phyloP scores from a whole-genome alignment of 1,140 invertebrate species.

The Apis florea region DNA sequence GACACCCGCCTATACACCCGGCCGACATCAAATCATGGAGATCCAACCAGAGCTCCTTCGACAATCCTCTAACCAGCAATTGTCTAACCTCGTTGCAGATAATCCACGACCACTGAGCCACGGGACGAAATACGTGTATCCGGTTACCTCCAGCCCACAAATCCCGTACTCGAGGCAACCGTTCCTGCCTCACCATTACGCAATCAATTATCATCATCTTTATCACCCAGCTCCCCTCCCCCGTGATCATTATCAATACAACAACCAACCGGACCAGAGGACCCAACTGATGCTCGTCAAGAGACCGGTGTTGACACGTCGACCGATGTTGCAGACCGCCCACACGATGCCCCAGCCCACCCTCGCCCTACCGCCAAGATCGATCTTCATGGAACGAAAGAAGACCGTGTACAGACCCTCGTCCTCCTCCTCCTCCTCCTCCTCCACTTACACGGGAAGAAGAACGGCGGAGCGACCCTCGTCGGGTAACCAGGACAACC shows the following conservation, averaged over 20 bases:
- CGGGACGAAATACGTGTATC: constrained; percentile 66
- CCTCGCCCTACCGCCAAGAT: constrained; percentile 56
- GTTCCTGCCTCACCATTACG: constrained; percentile 59
- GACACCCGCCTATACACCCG: constrained; percentile 37
- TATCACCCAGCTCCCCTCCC: constrained; percentile 51
- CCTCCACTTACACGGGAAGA: constrained; percentile 13
- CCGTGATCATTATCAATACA: constrained; percentile 42
- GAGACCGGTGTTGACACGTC: constrained; percentile 62
- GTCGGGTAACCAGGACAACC: background rate
- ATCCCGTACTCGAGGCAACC: constrained; percentile 70
- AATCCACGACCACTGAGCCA: constrained; percentile 71
- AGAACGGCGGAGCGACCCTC: constrained; percentile 19
- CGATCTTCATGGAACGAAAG: constrained; percentile 69
- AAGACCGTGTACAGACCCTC: constrained; percentile 66
- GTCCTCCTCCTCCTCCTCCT: background rate
- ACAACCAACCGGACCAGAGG: constrained; percentile 61
- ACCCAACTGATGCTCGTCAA: constrained; percentile 69
- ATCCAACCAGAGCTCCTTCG: constrained; percentile 52
- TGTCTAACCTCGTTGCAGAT: constrained; percentile 79
- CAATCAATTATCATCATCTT: constrained; percentile 53
- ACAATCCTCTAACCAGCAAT: constrained; percentile 69
- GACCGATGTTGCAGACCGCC: constrained; percentile 64
- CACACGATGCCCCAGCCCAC: constrained; percentile 57
- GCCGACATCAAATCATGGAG: constrained; percentile 49
- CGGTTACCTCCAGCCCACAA: constrained; percentile 51